phyloP scores from a whole-genome alignment of 1,140 invertebrate species.

The Aphis craccivora region DNA sequence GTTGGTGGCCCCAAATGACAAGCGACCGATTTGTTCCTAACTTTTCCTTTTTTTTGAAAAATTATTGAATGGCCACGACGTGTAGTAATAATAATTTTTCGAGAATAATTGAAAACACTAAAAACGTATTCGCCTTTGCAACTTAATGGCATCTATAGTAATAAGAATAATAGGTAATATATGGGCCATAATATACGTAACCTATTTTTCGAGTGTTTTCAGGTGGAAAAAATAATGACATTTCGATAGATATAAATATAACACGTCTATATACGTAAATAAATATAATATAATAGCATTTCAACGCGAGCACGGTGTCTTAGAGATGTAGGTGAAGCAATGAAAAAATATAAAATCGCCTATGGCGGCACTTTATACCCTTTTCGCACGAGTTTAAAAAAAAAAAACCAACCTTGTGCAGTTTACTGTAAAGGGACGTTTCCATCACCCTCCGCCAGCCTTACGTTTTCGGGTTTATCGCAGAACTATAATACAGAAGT shows the following conservation, averaged over 20 bases:
- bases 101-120: not conserved
- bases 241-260: not conserved
- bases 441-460: not conserved
- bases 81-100: not conserved
- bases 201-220: not conserved
- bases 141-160: not conserved
- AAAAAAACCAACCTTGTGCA: not conserved
- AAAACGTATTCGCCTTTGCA: not conserved
- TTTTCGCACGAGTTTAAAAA: not conserved
- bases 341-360: not conserved
- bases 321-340: not conserved
- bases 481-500: not conserved
- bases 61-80: not conserved
- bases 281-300: not conserved
- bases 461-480: not conserved
- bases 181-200: not conserved
- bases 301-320: not conserved
- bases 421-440: not conserved
- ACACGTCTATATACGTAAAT: not conserved
- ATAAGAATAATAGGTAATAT: not conserved
- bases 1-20: not conserved
- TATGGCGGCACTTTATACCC: not conserved
- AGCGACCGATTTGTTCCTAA: no score
- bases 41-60: not conserved
- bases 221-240: not conserved